Evolutionary conservation across 1,140 invertebrate genomes (phyloP), one percentile per base, ranked within the genome.

Genomic region (Macrocentrus cingulum): DNA sequence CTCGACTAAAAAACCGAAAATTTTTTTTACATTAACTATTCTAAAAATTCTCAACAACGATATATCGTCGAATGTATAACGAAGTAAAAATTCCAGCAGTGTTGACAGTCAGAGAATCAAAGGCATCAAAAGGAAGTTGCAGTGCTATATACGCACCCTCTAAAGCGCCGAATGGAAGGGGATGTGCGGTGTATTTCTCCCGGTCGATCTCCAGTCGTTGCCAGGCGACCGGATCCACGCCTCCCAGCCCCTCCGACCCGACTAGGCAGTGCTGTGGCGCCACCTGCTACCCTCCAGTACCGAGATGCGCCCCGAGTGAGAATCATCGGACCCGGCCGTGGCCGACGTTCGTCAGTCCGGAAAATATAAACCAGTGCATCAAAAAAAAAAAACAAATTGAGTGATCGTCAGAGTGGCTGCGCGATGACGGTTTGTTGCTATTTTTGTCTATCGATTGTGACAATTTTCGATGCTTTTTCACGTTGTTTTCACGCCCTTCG

Each of bases 121-220:
- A 52, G 36, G 53, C 53, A n/a, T n/a, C n/a, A 46, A 22, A 46
- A 46, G 15, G 18, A 11, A 56, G 11, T 45, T 18, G 32, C 42
- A 56, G 36, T 39, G 11, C 37, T 8, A 37, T 20, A 37, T 19
- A 34, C 11, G 6, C 39, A 54, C 52, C 52, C 52, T 51, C 36
- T 13, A 25, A 49, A 49, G 51, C 56, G 25, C 20, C 54, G 44
- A 49, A 62, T 58, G 56, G 51, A 22, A 54, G 39, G 19, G 19
- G 36, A 41, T n/a, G 23, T 45, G 29, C 4, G 34, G 29, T 34
- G 22, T 56, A 54, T 58, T 66, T 62, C 67, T 73, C 60, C 56
- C 72, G 76, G 75, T 78, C 76, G 76, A 77, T 79, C 74, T 76
- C 68, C 66, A 67, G 66, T 51, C 69, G 76, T 79, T 79, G 73